phyloP scores from a whole-genome alignment of 2,797 vertebrate species.

The Odontamblyopus rebecca region DNA sequence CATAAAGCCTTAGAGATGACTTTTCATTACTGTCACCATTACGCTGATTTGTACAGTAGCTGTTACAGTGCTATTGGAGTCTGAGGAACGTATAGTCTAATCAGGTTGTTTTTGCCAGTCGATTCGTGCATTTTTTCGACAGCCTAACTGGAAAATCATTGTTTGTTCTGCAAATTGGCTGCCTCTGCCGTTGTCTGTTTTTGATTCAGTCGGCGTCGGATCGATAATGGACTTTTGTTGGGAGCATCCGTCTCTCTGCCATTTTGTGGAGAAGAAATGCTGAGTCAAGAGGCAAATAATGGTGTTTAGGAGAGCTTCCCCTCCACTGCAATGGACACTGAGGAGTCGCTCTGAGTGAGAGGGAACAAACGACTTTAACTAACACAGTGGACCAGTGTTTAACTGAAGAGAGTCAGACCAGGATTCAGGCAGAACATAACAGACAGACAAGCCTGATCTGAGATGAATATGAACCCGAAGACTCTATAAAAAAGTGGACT shows the following conservation, averaged over 20 bases:
- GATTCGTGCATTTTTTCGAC: constrained; percentile 30
- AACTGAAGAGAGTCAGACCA: constrained; percentile 3
- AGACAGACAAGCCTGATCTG: no score
- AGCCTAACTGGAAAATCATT: constrained; percentile 54
- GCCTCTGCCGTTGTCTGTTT: constrained; percentile 34
- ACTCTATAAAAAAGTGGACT: no score
- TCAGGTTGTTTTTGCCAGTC: constrained; percentile 10
- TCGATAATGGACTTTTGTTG: constrained; percentile 56
- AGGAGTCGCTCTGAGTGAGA: constrained; percentile 12
- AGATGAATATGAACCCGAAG: no score
- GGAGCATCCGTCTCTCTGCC: constrained; percentile 42
- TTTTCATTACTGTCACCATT: neutral
- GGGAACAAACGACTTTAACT: constrained; percentile 12
- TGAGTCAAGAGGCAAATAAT: constrained; percentile 53
- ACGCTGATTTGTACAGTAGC: neutral
- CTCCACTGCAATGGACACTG: constrained; percentile 39
- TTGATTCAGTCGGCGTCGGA: constrained; percentile 40
- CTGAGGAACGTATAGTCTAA: constrained; percentile 11
- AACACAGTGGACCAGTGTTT: constrained; percentile 30
- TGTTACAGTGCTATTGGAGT: neutral
- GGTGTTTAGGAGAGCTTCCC: constrained; percentile 39
- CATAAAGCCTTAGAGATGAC: neutral
- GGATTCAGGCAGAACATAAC: neutral
- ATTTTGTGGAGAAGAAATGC: constrained; percentile 49
- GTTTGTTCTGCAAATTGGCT: constrained; percentile 50